Evolutionary conservation across 2,797 vertebrate species (phyloP).

Genomic region (Gymnothorax javanicus): DNA sequence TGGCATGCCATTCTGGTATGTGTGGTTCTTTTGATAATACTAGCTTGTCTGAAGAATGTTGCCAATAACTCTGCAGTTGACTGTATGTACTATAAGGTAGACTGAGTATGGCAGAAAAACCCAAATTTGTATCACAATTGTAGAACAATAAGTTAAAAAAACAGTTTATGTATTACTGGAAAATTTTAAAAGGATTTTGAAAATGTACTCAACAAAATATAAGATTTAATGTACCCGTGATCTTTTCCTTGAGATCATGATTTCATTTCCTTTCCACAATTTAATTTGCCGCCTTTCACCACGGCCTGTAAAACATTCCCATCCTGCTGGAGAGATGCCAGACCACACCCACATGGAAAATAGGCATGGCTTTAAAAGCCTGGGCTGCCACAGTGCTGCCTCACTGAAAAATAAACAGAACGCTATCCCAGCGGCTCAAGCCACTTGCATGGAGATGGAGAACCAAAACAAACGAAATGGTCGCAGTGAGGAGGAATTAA

Average conservation of each 20-base stretch:
- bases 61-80: too few species aligned
- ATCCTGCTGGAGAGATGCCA: background rate
- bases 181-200: background rate
- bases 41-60: too few species aligned
- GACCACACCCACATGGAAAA: constrained; percentile 42
- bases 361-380: constrained; percentile 58
- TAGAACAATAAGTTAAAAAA: background rate
- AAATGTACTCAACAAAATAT: background rate
- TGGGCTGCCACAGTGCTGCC: constrained; percentile 34
- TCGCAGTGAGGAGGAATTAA: constrained; percentile 39
- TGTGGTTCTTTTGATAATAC: too few species aligned
- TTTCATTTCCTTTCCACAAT: background rate
- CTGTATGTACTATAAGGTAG: too few species aligned
- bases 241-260: background rate
- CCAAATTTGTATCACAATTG: background rate
- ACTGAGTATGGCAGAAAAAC: background rate
- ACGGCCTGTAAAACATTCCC: background rate
- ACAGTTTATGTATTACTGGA: background rate
- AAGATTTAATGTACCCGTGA: background rate
- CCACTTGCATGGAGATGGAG: constrained; percentile 65
- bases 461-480: constrained; percentile 33
- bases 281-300: background rate
- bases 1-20: too few species aligned
- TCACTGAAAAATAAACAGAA: constrained; percentile 15
- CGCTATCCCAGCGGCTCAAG: constrained; percentile 13